These are phyloP conservation scores for Myotis planiceps DNA, from an alignment of 2,797 vertebrate genomes.

Conservation along the genomic window DNA sequence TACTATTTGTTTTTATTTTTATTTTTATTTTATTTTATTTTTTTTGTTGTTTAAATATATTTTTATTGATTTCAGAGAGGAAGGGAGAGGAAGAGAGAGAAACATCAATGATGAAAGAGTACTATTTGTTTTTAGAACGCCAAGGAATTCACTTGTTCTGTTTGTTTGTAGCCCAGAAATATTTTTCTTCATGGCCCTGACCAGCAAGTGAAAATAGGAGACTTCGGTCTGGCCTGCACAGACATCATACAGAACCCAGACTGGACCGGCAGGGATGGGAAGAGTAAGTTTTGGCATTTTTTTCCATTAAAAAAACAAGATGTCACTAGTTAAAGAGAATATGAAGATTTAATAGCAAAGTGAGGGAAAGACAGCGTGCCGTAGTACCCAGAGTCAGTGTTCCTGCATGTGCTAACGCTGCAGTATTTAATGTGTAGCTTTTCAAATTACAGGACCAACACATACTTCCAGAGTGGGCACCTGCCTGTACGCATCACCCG, in stretches of 20 bases:
- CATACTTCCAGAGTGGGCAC: slow-evolving; percentile 97
- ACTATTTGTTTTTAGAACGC: not conserved
- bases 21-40: too few relatives aligned
- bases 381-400: not conserved
- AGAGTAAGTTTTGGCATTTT: not conserved
- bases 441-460: slow-evolving; percentile 83
- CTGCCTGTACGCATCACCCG: slow-evolving; percentile 97
- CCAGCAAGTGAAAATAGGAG: slow-evolving; percentile 95
- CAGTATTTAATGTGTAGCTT: not conserved
- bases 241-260: slow-evolving; percentile 89
- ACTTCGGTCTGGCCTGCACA: slow-evolving; percentile 97
- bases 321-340: not conserved
- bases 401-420: not conserved
- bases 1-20: too few relatives aligned
- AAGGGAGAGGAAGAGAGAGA: too few relatives aligned
- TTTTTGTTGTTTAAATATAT: too few relatives aligned
- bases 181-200: slow-evolving; percentile 95
- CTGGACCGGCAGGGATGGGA: slow-evolving; percentile 82
- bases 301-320: not conserved
- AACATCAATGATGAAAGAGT: too few relatives aligned
- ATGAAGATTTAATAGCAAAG: not conserved
- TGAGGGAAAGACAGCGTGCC: not conserved
- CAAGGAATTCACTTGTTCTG: not conserved
- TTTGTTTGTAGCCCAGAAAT: slow-evolving; percentile 93
- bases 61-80: too few relatives aligned